These are phyloP conservation scores for Bombus fervidus DNA, from an alignment of 1,140 invertebrate species.

Conservation along the genomic window DNA sequence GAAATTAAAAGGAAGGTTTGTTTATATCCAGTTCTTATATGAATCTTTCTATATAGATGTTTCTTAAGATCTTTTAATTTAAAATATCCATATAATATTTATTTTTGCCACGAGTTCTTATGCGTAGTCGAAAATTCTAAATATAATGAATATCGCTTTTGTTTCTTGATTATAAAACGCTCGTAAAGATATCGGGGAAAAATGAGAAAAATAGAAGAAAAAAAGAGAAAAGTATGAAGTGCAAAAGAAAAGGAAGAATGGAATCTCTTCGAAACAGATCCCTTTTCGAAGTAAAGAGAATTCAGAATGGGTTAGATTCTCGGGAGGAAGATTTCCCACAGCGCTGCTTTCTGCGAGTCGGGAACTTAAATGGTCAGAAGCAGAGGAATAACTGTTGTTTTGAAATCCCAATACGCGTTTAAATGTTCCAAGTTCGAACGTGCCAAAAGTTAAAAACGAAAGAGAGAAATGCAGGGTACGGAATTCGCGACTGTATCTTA, in stretches of 20 bases:
- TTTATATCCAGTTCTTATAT: no score
- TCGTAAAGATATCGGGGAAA: neutral
- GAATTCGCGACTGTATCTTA: neutral
- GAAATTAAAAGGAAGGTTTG: neutral
- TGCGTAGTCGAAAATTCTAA: no score
- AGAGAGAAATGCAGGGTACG: neutral
- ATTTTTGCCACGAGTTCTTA: neutral
- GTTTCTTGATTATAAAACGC: constrained; percentile 20
- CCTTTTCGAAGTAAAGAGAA: constrained; percentile 14
- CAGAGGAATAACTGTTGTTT: constrained; percentile 16
- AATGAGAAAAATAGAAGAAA: neutral
- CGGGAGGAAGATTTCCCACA: constrained; percentile 42
- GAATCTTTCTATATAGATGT: no score
- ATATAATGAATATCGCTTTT: neutral
- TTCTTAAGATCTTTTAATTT: no score
- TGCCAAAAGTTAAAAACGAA: neutral
- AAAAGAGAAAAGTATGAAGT: neutral
- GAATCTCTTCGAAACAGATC: neutral
- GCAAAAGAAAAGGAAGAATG: neutral
- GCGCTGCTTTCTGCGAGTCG: constrained; percentile 23
- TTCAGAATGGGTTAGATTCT: constrained; percentile 22
- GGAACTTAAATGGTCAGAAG: constrained; percentile 29
- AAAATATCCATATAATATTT: neutral
- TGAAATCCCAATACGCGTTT: constrained; percentile 26
- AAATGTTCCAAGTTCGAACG: constrained; percentile 26